Evolutionary conservation across 2,888 invertebrate species (phyloP).

Genomic region (Ichneumoninae sp.): DNA sequence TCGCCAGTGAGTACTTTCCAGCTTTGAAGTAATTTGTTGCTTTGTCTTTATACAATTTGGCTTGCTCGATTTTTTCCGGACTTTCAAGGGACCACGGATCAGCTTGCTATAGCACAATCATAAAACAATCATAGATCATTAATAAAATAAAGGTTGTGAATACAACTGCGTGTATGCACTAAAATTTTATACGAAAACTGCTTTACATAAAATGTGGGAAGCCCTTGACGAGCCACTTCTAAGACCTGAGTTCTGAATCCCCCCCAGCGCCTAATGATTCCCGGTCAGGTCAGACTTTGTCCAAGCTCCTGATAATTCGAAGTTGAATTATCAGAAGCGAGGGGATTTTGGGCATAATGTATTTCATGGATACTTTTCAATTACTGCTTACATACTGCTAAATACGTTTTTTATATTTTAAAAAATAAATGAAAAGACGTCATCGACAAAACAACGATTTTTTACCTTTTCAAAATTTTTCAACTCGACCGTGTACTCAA

Average conservation of each 20-base stretch:
- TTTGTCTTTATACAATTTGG: constrained; percentile 93
- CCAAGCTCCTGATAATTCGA: no score
- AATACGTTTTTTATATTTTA: not conserved
- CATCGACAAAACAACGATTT: not conserved
- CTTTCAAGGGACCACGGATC: constrained; percentile 93
- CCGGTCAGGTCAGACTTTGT: no score
- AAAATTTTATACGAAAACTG: not conserved
- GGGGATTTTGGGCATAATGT: no score
- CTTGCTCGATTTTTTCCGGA: constrained; percentile 92
- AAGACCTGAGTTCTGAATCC: no score
- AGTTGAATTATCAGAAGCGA: no score
- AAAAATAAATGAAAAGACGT: not conserved
- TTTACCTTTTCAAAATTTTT: constrained; percentile 92
- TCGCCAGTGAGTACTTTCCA: constrained; percentile 91
- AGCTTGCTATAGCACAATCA: constrained; percentile 85
- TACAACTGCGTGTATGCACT: no score
- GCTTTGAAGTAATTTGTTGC: constrained; percentile 95
- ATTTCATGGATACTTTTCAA: no score
- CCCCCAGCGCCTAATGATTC: no score
- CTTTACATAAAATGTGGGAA: no score
- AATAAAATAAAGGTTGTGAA: constrained; percentile 10
- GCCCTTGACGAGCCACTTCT: no score
- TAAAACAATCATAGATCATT: constrained; percentile 24
- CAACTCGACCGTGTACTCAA: constrained; percentile 93
- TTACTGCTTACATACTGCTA: no score